These are phyloP conservation scores for Agrypnus murinus DNA, from an alignment of 2,888 invertebrate genomes.

Conservation along the genomic window DNA sequence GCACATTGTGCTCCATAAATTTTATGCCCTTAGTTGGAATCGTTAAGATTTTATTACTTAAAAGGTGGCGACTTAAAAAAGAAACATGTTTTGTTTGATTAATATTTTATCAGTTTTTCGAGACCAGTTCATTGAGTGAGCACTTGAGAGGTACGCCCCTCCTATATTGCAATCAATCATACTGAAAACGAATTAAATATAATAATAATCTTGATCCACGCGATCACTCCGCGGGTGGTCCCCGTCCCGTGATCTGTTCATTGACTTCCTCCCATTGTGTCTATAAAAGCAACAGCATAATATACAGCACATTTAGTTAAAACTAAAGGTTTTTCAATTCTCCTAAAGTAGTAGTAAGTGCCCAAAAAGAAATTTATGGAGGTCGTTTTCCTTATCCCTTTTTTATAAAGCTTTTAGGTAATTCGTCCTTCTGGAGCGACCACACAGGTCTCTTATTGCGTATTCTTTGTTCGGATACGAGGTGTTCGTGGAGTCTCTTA, in stretches of 20 bases:
- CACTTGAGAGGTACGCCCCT: no score
- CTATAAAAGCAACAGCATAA: slow-evolving; percentile 10
- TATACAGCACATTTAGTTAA: not conserved
- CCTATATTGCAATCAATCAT: no score
- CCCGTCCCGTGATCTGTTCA: not conserved
- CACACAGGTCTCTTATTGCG: not conserved
- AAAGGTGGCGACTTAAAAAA: slow-evolving; percentile 5
- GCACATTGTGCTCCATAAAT: slow-evolving; percentile 26
- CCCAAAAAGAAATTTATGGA: slow-evolving; percentile 9
- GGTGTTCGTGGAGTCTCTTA: not conserved
- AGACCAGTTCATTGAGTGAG: no score
- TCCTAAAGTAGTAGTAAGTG: not conserved
- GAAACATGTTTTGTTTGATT: not conserved
- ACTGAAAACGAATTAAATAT: no score
- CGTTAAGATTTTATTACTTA: slow-evolving; percentile 32
- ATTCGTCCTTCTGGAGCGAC: slow-evolving; percentile 9
- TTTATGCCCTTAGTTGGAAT: slow-evolving; percentile 12
- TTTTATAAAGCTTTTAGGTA: slow-evolving; percentile 15
- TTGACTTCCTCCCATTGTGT: not conserved
- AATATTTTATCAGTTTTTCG: no score
- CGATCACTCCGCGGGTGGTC: slow-evolving; percentile 8
- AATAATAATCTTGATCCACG: no score
- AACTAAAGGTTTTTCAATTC: slow-evolving; percentile 11
- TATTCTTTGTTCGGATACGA: not conserved
- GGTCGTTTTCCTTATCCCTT: slow-evolving; percentile 6